Conservation (phyloP, 2,888 invertebrate species). For the Agriopis marginaria region DNA sequence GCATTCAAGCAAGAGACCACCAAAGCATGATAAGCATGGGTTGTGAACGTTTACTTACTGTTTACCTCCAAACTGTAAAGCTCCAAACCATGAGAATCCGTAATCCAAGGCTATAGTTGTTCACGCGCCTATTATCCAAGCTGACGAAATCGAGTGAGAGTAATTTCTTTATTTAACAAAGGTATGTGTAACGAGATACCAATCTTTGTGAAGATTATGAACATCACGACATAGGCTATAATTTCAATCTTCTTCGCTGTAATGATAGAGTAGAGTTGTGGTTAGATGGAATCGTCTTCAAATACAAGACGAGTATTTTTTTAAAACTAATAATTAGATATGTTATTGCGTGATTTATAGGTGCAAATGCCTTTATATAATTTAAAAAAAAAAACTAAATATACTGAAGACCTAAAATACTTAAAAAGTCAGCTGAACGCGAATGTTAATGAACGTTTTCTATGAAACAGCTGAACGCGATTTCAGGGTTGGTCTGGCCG, state of each 20-base stretch:
- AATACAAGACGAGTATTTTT: too few species aligned
- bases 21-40: neutral
- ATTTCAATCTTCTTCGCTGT: slow-evolving; percentile 14
- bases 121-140: slow-evolving; percentile 38
- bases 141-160: slow-evolving; percentile 45
- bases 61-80: slow-evolving; percentile 12
- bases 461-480: too few species aligned
- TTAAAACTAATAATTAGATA: too few species aligned
- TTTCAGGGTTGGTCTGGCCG: too few species aligned
- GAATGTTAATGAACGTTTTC: too few species aligned
- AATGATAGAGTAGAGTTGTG: neutral
- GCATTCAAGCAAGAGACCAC: too few species aligned
- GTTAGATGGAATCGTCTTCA: neutral
- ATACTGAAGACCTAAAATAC: too few species aligned
- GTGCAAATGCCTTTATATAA: too few species aligned
- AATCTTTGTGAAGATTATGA: slow-evolving; percentile 31
- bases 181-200: slow-evolving; percentile 33
- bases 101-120: slow-evolving; percentile 31
- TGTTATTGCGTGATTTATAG: too few species aligned
- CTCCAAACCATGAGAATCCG: slow-evolving; percentile 37
- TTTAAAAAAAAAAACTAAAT: too few species aligned
- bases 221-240: slow-evolving; percentile 15
- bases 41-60: slow-evolving; percentile 7
- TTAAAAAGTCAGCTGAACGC: too few species aligned
- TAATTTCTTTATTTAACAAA: slow-evolving; percentile 45